Base-by-base conservation (phyloP, 2,888 invertebrate species). In the Seira musarum region DNA sequence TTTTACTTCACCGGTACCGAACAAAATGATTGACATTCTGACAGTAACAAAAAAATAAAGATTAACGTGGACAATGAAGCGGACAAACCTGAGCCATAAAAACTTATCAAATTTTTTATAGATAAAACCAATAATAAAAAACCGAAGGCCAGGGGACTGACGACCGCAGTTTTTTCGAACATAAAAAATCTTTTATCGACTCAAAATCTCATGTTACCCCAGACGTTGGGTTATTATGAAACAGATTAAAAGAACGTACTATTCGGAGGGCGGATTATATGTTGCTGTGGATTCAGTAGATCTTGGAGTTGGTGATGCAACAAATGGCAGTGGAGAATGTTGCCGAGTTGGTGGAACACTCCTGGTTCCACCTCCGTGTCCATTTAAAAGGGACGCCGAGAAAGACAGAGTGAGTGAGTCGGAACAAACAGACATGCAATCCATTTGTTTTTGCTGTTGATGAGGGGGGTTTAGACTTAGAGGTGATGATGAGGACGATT, bases 401-500 rank as follows among this genome's bases (percentile, higher is more conserved):
- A 68, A 79, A 17, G 79, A 67, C 24, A 79, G 17, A 2, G 72
- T 67, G 24, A 72, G 30, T 8, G 79, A 63, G 61, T 53, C 68
- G n/a, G 57, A 57, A n/a, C 57, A 57, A 10, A 57, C 57, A 10
- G 57, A 57, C 57, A 57, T 57, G 15, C 10, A 57, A 8, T 57
- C 57, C n/a, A n/a, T 17, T 57, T 57, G 57, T 57, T 57, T 6
- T 3, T 57, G 57, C 17, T 17, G 10, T 13, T 40, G 40, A 40
- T 5, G 40, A 13, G 40, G 40, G n/a, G n/a, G n/a, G n/a, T n/a
- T n/a, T n/a, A n/a, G n/a, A 13, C 6, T 13, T n/a, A 57, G 5
- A n/a, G 57, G 17, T 13, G 17, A 17, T 57, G 57, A 3, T 3
- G 57, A 57, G 17, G 57, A 57, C n/a, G 57, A 57, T n/a, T 57